A percentile compares a stretch with the other conserved stretches of the same genome.
Conservation (phyloP, 2,888 invertebrate species). For the Branchellion lobata region DNA sequence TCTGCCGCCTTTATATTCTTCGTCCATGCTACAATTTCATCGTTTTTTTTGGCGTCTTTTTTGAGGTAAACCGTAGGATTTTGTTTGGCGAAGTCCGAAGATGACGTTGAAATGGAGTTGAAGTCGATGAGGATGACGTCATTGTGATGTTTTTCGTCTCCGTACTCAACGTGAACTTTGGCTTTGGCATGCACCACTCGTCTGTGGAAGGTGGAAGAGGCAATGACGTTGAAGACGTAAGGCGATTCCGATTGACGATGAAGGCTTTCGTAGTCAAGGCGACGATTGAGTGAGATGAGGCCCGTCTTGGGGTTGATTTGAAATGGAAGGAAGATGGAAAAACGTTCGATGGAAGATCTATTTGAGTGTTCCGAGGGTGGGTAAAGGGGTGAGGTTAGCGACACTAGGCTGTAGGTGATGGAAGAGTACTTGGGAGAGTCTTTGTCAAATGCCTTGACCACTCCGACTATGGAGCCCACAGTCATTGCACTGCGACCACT, state of each 20-base stretch:
- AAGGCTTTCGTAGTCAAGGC: neutral
- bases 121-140: neutral
- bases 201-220: conserved; percentile 1
- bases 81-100: neutral
- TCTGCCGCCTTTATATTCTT: neutral
- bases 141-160: neutral
- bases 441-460: conserved; percentile 29
- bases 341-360: neutral
- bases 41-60: neutral
- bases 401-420: neutral
- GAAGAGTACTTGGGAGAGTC: neutral
- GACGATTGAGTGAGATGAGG: neutral
- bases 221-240: conserved; percentile 18
- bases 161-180: neutral
- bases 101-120: neutral
- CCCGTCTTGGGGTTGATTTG: conserved; percentile 13
- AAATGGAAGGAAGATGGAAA: conserved; percentile 17
- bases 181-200: neutral
- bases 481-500: neutral
- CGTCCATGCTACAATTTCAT: neutral
- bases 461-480: conserved; percentile 5
- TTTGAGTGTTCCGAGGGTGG: neutral
- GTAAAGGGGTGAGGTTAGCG: too few species aligned
- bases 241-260: neutral
- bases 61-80: neutral